Evolutionary conservation across 2,888 invertebrate genomes (phyloP).

Genomic region (Pachycephus smyrnensis): DNA sequence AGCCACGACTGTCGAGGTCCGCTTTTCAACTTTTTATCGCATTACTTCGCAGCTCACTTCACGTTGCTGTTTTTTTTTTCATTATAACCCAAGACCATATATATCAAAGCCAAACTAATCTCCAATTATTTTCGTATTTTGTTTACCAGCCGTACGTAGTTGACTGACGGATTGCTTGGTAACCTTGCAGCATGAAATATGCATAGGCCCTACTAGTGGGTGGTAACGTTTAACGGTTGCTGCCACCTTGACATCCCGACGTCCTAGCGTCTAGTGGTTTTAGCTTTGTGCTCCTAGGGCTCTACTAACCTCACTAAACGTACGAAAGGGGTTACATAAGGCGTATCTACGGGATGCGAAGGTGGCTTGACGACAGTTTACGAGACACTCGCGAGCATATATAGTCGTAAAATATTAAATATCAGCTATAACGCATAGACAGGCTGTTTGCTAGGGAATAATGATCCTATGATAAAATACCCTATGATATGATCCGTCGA

Average conservation of each 20-base stretch:
- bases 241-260: too few species aligned
- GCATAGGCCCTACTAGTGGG: too few species aligned
- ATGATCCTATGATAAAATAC: not conserved
- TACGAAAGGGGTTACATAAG: not conserved
- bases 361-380: not conserved
- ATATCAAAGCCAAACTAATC: not conserved
- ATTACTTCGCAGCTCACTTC: not conserved
- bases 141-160: too few species aligned
- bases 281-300: not conserved
- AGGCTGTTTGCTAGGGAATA: not conserved
- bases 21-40: not conserved
- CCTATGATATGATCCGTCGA: not conserved
- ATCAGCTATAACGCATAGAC: not conserved
- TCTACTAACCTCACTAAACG: not conserved
- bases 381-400: not conserved
- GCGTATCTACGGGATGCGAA: not conserved
- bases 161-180: too few species aligned
- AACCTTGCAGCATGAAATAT: too few species aligned
- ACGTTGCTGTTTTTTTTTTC: not conserved
- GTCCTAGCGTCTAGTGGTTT: not conserved
- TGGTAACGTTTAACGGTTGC: too few species aligned
- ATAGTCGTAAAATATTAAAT: slow-evolving; percentile 3
- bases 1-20: not conserved
- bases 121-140: not conserved
- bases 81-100: not conserved